Evolutionary conservation across 2,797 vertebrate species (phyloP), one percentile per base, ranked within the genome.

Genomic region (Carcharodon carcharias): DNA sequence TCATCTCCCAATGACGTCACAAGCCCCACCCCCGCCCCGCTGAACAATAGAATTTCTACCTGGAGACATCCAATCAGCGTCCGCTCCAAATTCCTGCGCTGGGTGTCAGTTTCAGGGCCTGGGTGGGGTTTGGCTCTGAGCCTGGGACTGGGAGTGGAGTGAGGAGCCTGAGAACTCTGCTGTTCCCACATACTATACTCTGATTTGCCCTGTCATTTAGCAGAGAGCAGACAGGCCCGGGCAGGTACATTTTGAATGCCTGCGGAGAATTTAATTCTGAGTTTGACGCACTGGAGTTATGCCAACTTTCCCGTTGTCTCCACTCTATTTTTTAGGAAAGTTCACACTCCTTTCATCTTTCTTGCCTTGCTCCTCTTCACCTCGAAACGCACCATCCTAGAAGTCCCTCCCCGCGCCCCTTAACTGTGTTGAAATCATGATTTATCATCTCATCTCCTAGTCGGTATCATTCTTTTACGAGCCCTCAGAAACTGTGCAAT

Each of bases 11-110:
- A 58, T 91, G 56, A 91, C 88, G 88, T n/a, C 88, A 85, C 18
- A 1, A 5, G 14, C 56, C 31, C 58, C 88, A 2, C 88, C 56
- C 56, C 88, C 87, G 11, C 4, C 0, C 56, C 28, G n/a, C 35
- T 61, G 88, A 91, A 91, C 88, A 91, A 61, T 91, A 7, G 11
- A 31, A 91, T 1, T 77, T 61, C 88, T 58, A 91, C 56, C 88
- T 91, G 88, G 56, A 61, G 88, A 91, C 88, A 61, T 91, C 88
- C 88, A 91, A 91, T 91, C 88, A 61, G 88, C 56, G 12, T 0
- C 14, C 88, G 28, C 1, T 4, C 56, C 56, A n/a, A 31, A 91
- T 91, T 91, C 88, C 88, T 28, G 45, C 2, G 8, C 85, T 8
- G 85, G 85, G 21, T 54, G 85, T 87, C 77, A 82, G 31, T n/a